A percentile compares a stretch with the other conserved stretches of the same genome.
phyloP scores from a whole-genome alignment of 2,888 invertebrate species.

The Philereme transversata region DNA sequence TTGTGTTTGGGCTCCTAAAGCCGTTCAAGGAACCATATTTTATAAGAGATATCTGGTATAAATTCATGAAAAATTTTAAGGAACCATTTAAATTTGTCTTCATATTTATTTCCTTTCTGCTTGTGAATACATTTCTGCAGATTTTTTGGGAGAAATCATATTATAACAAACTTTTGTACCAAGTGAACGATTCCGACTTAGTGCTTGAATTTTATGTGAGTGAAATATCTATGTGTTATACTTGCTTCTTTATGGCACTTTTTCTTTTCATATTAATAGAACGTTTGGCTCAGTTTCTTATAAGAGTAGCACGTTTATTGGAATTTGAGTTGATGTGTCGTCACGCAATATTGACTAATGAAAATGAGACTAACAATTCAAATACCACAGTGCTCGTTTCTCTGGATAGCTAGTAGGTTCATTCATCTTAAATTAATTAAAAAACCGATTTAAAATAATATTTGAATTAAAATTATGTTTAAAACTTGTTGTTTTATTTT shows the following conservation, averaged over 20 bases:
- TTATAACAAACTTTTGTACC: conserved; percentile 42
- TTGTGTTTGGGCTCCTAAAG: conserved; percentile 58
- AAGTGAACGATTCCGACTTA: conserved; percentile 43
- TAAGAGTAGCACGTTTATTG: conserved; percentile 56
- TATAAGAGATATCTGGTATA: conserved; percentile 58
- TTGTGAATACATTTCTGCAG: conserved; percentile 53
- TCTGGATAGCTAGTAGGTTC: neutral
- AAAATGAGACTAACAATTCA: conserved; percentile 40
- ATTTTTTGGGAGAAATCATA: conserved; percentile 50
- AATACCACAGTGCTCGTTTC: neutral
- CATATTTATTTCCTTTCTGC: conserved; percentile 37
- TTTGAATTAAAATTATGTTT: too few relatives aligned
- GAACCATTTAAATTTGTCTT: conserved; percentile 43
- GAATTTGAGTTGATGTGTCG: conserved; percentile 72
- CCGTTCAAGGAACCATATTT: conserved; percentile 57
- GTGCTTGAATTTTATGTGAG: conserved; percentile 52
- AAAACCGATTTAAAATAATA: too few relatives aligned
- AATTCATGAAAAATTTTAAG: conserved; percentile 40
- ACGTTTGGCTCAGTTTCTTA: conserved; percentile 51
- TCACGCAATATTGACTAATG: conserved; percentile 57
- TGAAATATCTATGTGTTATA: conserved; percentile 51
- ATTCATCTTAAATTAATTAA: too few relatives aligned
- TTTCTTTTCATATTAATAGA: conserved; percentile 59
- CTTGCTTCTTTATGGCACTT: conserved; percentile 50
- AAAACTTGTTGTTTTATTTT: too few relatives aligned